These are phyloP conservation scores for Panagrolaimus sp. DNA, from an alignment of 1,140 invertebrate species.

Conservation along the genomic window DNA sequence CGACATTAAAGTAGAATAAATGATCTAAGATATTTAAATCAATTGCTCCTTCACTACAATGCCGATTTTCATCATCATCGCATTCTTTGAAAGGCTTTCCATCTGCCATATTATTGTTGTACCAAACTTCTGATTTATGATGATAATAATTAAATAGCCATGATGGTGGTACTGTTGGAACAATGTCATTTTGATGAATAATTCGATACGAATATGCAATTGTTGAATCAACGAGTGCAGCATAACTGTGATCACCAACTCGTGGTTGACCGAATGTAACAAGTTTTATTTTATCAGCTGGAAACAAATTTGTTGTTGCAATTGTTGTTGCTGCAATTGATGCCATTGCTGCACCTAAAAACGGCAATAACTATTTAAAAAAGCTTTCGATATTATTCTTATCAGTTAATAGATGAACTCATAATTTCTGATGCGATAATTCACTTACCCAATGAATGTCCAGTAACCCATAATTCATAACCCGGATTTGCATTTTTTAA, in stretches of 20 bases:
- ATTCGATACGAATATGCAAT: conserved; percentile 29
- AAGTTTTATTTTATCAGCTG: too few relatives aligned
- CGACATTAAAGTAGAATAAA: conserved; percentile 27
- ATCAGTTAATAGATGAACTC: too few relatives aligned
- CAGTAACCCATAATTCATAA: conserved; percentile 44
- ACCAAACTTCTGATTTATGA: conserved; percentile 42
- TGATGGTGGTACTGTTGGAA: conserved; percentile 43
- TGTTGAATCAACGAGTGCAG: not conserved
- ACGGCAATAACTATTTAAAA: too few relatives aligned
- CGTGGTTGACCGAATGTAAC: conserved; percentile 5
- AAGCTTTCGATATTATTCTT: too few relatives aligned
- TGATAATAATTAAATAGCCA: conserved; percentile 39
- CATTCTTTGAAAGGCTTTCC: conserved; percentile 24
- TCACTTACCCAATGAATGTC: conserved; percentile 21
- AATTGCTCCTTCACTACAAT: conserved; percentile 20
- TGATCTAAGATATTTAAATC: conserved; percentile 23
- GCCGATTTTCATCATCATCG: conserved; percentile 12
- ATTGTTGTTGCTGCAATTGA: too few relatives aligned
- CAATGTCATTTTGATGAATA: conserved; percentile 33
- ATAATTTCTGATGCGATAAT: too few relatives aligned
- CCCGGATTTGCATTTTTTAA: conserved; percentile 26
- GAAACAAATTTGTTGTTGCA: too few relatives aligned
- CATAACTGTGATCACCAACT: not conserved
- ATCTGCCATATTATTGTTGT: conserved; percentile 37
- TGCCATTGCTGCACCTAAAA: too few relatives aligned